Base-by-base conservation (phyloP, 1,140 invertebrate genomes). In the Daktulosphaira vitifoliae region DNA sequence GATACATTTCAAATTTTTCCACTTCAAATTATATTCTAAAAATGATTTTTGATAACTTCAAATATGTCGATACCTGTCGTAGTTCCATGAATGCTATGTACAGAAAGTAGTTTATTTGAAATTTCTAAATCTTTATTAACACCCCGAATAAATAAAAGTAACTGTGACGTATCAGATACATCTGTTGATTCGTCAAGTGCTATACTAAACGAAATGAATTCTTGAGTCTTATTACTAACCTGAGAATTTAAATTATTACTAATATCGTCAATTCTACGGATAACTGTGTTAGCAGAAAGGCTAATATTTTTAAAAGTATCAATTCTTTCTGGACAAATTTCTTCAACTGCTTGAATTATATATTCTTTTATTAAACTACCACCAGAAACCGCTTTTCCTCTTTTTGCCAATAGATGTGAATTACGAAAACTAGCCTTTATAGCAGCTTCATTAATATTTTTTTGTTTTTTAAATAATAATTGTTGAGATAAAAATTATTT, bases 251-350 rank as follows among this genome's bases (percentile, higher is more conserved):
- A 13, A 51, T 26, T 15, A 23, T 51, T 23, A 23, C 20, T 23
- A 51, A 51, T 51, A 51, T 51, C 26, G 15, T 26, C 4, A 9
- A 20, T 8, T 20, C 20, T 23, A 53, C 38, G n/a, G 29, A 66
- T 53, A 16, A 39, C 42, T 65, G 18, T 64, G 22, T 48, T 13
- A 48, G 20, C 44, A 48, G 20, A 48, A 48, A 22, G n/a, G 20
- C 44, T 46, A 18, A 46, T 46, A 46, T 46, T 46, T 42, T 48
- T 48, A 48, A 48, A 48, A 48, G 20, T 48, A 48, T 49, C 46
- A 15, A 23, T 49, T 49, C 4, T n/a, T 23, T 23, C 46, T n/a
- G 22, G 20, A 49, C 13, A 23, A 25, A 49, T 49, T 49, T 49
- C 22, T 23, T 15, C 22, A 25, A 49, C 9, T 23, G 13, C 8